phyloP scores from a whole-genome alignment of 2,888 invertebrate species.

The Drosophila lacicola region DNA sequence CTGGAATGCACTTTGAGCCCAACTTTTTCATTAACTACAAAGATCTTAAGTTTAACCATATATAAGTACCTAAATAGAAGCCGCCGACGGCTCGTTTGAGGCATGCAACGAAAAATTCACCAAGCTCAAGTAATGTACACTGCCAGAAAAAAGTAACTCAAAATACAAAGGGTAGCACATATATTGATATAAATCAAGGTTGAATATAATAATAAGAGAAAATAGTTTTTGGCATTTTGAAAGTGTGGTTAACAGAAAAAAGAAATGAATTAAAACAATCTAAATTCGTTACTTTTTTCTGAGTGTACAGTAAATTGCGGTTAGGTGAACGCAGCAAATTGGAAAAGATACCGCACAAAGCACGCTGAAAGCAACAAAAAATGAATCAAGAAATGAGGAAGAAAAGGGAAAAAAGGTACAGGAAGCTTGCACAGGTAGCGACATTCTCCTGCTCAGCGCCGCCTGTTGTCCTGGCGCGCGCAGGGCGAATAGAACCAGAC shows the following conservation, averaged over 20 bases:
- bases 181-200: no score
- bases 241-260: neutral
- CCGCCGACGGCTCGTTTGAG: constrained; percentile 13
- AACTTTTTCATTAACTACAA: constrained; percentile 43
- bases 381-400: constrained; percentile 1
- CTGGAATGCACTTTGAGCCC: constrained; percentile 26
- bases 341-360: constrained; percentile 57
- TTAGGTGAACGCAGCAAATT: constrained; percentile 51
- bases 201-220: no score
- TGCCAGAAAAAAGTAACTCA: neutral
- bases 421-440: constrained; percentile 42
- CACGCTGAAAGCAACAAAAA: constrained; percentile 18
- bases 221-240: no score
- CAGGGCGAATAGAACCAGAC: constrained; percentile 6
- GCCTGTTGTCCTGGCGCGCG: constrained; percentile 26
- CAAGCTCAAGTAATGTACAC: constrained; percentile 6
- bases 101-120: constrained; percentile 6
- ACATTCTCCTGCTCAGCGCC: constrained; percentile 14
- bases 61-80: constrained; percentile 19
- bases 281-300: neutral
- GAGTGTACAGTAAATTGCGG: constrained; percentile 24
- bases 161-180: no score
- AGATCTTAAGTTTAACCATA: constrained; percentile 38
- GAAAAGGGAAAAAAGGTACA: constrained; percentile 5
- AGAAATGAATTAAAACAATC: no score